Conservation (phyloP, 2,113 vertebrate species). For the Melanocharis versteri region DNA sequence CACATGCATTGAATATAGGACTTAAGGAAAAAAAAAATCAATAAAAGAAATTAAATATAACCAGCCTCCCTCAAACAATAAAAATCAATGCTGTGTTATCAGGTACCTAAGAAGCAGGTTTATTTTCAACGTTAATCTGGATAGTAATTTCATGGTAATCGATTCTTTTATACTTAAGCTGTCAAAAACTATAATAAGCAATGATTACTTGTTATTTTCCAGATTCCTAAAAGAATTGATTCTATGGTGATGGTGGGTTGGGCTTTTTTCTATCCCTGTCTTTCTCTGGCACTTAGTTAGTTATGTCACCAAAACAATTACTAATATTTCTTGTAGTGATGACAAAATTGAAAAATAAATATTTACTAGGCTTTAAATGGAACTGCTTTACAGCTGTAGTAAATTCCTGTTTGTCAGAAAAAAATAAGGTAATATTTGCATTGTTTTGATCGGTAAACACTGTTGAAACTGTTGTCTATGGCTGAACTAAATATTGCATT, state of each 20-base stretch:
- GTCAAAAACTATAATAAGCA: constrained; percentile 69
- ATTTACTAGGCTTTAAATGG: background rate
- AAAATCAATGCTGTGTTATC: constrained; percentile 70
- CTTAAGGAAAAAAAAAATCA: constrained; percentile 57
- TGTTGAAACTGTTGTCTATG: background rate
- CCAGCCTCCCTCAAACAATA: constrained; percentile 56
- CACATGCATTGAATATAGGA: constrained; percentile 43
- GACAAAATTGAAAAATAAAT: constrained; percentile 38
- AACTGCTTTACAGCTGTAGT: background rate
- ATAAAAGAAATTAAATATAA: constrained; percentile 74
- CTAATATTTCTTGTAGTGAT: background rate
- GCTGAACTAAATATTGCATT: background rate
- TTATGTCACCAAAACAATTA: constrained; percentile 2
- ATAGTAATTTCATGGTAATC: constrained; percentile 64
- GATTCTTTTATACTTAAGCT: constrained; percentile 72
- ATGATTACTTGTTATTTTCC: constrained; percentile 69
- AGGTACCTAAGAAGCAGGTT: constrained; percentile 59
- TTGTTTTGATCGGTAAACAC: background rate
- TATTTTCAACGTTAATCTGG: constrained; percentile 69
- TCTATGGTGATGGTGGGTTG: background rate
- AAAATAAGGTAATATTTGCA: background rate
- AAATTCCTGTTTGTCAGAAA: background rate
- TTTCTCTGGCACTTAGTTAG: background rate
- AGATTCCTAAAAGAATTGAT: constrained; percentile 58
- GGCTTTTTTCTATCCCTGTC: background rate